These are phyloP conservation scores for Otus sunia DNA, from an alignment of 2,113 vertebrate genomes.

Conservation along the genomic window DNA sequence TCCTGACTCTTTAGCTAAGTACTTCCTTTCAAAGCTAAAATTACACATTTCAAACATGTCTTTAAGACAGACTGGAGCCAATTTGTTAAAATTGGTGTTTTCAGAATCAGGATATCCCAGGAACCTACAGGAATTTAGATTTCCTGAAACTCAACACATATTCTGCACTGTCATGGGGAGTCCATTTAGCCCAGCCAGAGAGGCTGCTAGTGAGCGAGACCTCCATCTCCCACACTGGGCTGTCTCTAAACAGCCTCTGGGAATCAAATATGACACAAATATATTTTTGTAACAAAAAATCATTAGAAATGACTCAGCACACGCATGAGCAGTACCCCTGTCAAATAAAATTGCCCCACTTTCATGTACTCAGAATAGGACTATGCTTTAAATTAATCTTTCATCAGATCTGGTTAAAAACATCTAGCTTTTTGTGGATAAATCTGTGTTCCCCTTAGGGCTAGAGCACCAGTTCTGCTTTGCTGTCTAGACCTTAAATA, in stretches of 20 bases:
- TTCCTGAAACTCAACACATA: neutral
- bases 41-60: constrained; percentile 9
- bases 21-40: constrained; percentile 49
- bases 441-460: neutral
- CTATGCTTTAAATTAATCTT: neutral
- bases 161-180: neutral
- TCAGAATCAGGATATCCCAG: neutral
- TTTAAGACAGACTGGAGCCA: constrained; percentile 26
- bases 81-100: constrained; percentile 22
- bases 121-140: neutral
- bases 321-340: neutral
- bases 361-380: neutral
- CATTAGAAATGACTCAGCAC: neutral
- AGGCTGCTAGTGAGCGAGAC: neutral
- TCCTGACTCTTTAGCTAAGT: constrained; percentile 15
- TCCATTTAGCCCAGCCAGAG: neutral
- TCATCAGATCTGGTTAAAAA: neutral
- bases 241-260: neutral
- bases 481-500: neutral
- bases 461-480: neutral
- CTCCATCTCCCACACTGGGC: neutral
- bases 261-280: neutral
- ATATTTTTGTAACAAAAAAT: neutral
- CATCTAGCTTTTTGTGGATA: neutral
- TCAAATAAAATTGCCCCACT: neutral